Evolutionary conservation across 2,113 vertebrate genomes (phyloP), one percentile per base, ranked within the genome.

Genomic region (Acrocephalus kingi): DNA sequence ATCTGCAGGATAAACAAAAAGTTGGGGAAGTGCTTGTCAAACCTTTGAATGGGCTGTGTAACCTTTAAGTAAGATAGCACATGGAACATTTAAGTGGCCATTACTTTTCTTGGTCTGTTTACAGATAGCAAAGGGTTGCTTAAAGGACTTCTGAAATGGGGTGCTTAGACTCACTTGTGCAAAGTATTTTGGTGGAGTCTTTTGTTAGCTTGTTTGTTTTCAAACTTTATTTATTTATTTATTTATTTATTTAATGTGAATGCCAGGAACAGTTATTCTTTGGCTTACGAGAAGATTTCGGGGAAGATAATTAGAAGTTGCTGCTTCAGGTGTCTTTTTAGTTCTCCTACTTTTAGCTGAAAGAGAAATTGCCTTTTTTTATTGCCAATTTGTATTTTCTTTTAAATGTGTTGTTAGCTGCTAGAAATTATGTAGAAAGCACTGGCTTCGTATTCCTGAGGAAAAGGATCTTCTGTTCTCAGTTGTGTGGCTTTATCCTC

Each of bases 71-170:
- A 67, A 79, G 67, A 64, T 41, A 94, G 37, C 20, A 23, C 14
- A 45, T 52, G 69, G 84, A 81, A 90, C 61, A 25, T 84, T 64
- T 71, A 78, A 89, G 92, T 78, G 69, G 56, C 28, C 19, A 14
- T 89, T 77, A 86, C 41, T 92, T 92, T 87, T 93, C 55, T 85
- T 79, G 37, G 21, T 67, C 35, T 81, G 25, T 92, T 88, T 84
- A 59, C 33, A 84, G 64, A 86, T 69, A 89, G 59, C 64, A 86
- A 59, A 83, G 31, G 4, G 9, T 30, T 92, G 31, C 72, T 80
- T 68, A 74, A 85, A 85, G 24, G 64, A 77, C 51, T 87, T 87
- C 14, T 73, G 28, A 94, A 92, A 94, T 11, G 31, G 73, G 41
- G n/a, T 0, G 4, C 15, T 88, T 63, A 35, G 56, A 33, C 35